Evolutionary conservation across 2,797 vertebrate species (phyloP), one percentile per base, ranked within the genome.

Genomic region (Halcyon leucocephala): DNA sequence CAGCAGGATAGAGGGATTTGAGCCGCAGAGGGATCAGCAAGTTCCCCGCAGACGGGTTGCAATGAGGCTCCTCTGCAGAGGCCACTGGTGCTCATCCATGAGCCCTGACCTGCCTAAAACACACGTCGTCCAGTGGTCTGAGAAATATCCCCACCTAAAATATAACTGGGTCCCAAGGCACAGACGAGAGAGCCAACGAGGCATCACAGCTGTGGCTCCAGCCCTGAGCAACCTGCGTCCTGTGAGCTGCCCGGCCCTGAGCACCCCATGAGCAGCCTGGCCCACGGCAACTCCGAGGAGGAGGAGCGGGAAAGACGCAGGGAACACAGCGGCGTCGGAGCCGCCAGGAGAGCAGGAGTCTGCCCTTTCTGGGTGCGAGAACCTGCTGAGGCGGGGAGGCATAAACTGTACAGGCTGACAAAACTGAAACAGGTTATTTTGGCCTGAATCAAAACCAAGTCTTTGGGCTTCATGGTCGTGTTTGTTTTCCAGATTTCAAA

Each of bases 391-490:
- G 24, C 8, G 31, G 3, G 4, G 16, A 51, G 46, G 28, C 0
- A 0, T 3, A 13, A 79, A 7, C 2, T 13, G 16, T 0, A 4
- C 7, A 7, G 14, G 6, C 65, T 19, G 60, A 29, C 55, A 39
- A 70, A 69, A 51, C 25, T 4, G 11, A 81, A 70, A 9, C 8
- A 35, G 35, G 33, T 20, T 16, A 12, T 35, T 61, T 8, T 5
- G 31, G 54, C 24, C 48, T 39, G 42, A 67, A 49, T 14, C 58
- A 79, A 81, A 78, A 33, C 3, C 3, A 14, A 72, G 22, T 4
- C 42, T n/a, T 52, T 42, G 7, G 21, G 37, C 55, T 39, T 6
- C 5, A 8, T 13, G 16, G 21, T 39, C 6, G 20, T 28, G 6
- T 22, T 10, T 20, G 28, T 18, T 29, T 2, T 3, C 24, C 21